Evolutionary conservation across 2,888 invertebrate species (phyloP).

Genomic region (Gastracanthus pulcherrimus): DNA sequence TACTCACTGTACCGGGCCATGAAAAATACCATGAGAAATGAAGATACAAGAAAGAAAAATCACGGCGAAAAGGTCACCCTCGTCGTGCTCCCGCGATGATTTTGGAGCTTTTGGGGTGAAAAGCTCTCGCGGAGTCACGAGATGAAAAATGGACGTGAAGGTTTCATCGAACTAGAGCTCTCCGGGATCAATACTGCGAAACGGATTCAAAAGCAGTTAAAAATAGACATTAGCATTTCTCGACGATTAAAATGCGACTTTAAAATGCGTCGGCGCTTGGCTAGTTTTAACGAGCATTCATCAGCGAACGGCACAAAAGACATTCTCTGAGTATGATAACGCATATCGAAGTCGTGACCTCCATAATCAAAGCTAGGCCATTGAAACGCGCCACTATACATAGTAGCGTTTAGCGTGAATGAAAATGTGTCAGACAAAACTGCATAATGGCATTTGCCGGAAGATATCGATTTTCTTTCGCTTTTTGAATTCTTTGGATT

Average conservation of each 20-base stretch:
- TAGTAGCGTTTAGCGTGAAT: neutral
- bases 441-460: neutral
- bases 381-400: neutral
- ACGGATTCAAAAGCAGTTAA: conserved; percentile 16
- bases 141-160: conserved; percentile 48
- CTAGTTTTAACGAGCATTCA: too few species aligned
- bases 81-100: neutral
- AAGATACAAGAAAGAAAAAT: neutral
- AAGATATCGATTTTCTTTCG: neutral
- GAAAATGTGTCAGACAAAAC: neutral
- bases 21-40: neutral
- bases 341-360: conserved; percentile 7
- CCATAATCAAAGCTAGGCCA: conserved; percentile 15
- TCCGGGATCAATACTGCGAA: conserved; percentile 50
- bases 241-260: neutral
- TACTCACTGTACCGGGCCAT: neutral
- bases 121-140: conserved; percentile 5
- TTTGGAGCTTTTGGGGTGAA: conserved; percentile 35
- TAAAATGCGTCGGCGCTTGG: too few species aligned
- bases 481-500: too few species aligned
- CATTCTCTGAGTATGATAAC: neutral
- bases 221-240: conserved; percentile 12
- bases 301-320: neutral
- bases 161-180: conserved; percentile 43
- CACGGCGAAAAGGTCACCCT: neutral